Evolutionary conservation across 1,140 invertebrate species (phyloP).

Genomic region (Thaumetopoea pityocampa): DNA sequence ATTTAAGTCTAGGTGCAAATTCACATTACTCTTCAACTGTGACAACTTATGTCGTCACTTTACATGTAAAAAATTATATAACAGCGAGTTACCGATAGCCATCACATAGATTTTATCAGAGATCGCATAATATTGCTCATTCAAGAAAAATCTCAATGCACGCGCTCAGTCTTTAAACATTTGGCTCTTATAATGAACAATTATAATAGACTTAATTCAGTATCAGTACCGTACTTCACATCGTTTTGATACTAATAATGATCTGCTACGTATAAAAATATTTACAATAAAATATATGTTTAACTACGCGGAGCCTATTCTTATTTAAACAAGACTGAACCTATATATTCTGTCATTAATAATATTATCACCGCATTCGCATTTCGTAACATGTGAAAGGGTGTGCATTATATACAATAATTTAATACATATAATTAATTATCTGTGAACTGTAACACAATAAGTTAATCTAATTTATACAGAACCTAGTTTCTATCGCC

Average conservation of each 20-base stretch:
- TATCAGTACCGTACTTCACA: slow-evolving; percentile 17
- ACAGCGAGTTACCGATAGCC: no score
- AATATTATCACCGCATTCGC: slow-evolving; percentile 63
- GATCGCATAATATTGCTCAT: neutral
- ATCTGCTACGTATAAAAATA: slow-evolving; percentile 26
- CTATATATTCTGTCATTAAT: slow-evolving; percentile 46
- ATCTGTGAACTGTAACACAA: no score
- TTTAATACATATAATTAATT: slow-evolving; percentile 34
- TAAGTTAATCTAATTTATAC: slow-evolving; percentile 30
- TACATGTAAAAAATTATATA: no score
- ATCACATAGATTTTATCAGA: no score
- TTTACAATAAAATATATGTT: slow-evolving; percentile 41
- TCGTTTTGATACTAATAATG: slow-evolving; percentile 12
- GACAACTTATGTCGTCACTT: no score
- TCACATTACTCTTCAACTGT: slow-evolving; percentile 7
- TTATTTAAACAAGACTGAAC: slow-evolving; percentile 43
- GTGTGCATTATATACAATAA: slow-evolving; percentile 40
- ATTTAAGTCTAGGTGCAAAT: slow-evolving; percentile 9
- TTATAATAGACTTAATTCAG: slow-evolving; percentile 43
- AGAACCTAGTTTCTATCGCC: slow-evolving; percentile 64
- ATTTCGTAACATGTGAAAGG: slow-evolving; percentile 57
- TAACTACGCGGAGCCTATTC: slow-evolving; percentile 27
- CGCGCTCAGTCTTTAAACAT: slow-evolving; percentile 72
- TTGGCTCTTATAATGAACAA: slow-evolving; percentile 68
- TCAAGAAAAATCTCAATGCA: slow-evolving; percentile 31